These are phyloP conservation scores for Homarus gammarus DNA, from an alignment of 2,888 invertebrate species.

Conservation along the genomic window DNA sequence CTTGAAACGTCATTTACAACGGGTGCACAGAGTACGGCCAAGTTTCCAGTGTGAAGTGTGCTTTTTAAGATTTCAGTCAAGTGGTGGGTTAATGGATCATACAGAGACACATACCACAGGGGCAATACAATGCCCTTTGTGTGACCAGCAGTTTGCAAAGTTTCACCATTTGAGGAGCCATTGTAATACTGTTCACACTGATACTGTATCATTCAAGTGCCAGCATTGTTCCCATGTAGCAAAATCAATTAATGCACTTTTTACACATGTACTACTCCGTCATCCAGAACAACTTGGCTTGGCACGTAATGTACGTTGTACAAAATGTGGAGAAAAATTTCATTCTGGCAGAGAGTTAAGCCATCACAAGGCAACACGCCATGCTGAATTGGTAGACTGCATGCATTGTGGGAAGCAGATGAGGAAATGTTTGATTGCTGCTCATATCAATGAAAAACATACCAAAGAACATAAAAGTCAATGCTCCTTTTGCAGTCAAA, in stretches of 20 bases:
- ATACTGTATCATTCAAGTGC: constrained; percentile 42
- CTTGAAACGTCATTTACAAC: constrained; percentile 42
- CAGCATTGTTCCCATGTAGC: constrained; percentile 52
- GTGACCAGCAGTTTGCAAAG: constrained; percentile 61
- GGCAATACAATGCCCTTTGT: constrained; percentile 57
- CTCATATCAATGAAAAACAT: constrained; percentile 65
- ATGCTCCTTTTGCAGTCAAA: constrained; percentile 51
- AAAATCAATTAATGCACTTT: constrained; percentile 60
- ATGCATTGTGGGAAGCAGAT: constrained; percentile 53
- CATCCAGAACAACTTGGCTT: constrained; percentile 65
- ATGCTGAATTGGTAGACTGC: constrained; percentile 54
- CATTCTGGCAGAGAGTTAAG: constrained; percentile 61
- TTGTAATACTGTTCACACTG: constrained; percentile 55
- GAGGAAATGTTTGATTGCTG: constrained; percentile 49
- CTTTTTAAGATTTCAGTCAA: constrained; percentile 43
- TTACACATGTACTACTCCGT: constrained; percentile 58
- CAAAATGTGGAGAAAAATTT: constrained; percentile 67
- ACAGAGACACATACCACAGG: constrained; percentile 62
- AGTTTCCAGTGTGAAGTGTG: constrained; percentile 59
- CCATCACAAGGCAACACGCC: constrained; percentile 52
- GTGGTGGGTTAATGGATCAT: constrained; percentile 55
- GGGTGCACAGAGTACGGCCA: constrained; percentile 39
- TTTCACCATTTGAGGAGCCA: constrained; percentile 60
- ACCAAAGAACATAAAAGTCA: constrained; percentile 50
- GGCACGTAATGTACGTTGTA: constrained; percentile 49